Conservation (phyloP, 1,140 invertebrate species). For the Periplaneta americana region DNA sequence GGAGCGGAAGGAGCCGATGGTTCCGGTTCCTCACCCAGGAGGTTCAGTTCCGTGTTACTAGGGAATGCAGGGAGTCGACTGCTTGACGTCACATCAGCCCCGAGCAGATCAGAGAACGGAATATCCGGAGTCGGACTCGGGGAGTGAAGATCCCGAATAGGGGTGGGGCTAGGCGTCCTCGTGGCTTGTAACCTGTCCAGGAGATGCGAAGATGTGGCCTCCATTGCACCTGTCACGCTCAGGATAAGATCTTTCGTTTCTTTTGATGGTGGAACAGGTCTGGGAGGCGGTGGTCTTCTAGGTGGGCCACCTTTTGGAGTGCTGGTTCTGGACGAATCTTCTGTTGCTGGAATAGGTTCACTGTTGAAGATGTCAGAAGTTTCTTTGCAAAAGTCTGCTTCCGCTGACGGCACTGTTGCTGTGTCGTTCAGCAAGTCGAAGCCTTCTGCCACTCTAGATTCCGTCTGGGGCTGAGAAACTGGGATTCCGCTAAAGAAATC, state of each 20-base stretch:
- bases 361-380: constrained; percentile 15
- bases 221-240: constrained; percentile 81
- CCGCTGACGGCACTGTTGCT: background rate
- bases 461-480: background rate
- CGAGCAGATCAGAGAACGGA: background rate
- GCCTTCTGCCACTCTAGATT: background rate
- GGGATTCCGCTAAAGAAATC: background rate
- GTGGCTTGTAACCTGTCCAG: constrained; percentile 75
- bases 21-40: background rate
- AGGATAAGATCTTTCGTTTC: constrained; percentile 81
- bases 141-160: constrained; percentile 70
- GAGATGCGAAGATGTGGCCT: constrained; percentile 77
- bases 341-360: background rate
- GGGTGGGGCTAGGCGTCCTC: constrained; percentile 73
- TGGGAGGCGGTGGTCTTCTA: constrained; percentile 33
- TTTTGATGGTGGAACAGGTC: constrained; percentile 50
- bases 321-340: background rate
- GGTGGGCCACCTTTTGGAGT: background rate
- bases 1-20: background rate
- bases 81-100: background rate
- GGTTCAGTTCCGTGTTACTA: background rate
- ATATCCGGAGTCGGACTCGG: constrained; percentile 79
- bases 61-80: background rate
- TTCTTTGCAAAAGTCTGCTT: constrained; percentile 14
- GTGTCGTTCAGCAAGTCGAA: background rate